Evolutionary conservation across 2,797 vertebrate genomes (phyloP), one percentile per base, ranked within the genome.

Genomic region (Sebastes steindachneri): DNA sequence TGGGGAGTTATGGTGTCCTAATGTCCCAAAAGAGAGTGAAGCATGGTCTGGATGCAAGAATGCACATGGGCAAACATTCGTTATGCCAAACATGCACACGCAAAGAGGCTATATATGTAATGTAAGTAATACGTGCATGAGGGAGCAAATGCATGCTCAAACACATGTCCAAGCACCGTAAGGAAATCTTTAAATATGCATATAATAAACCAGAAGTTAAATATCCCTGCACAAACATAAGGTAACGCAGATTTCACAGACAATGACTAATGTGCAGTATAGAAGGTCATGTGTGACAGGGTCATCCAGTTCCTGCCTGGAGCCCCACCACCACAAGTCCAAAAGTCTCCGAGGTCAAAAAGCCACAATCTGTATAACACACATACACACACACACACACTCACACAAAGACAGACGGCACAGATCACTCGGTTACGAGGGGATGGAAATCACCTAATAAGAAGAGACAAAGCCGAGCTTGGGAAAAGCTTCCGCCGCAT

Each of bases 281-380:
- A 71, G 2, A 9, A 68, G 6, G 21, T 79, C 17, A 31, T 14
- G 4, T 29, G 33, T 35, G 51, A 62, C 35, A 80, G 54, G 57
- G 64, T 90, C 78, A 80, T 71, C 29, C 35, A 64, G 37, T 51
- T 84, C 45, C 31, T 73, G 53, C 64, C 41, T 67, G 48, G 60
- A 83, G 26, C 79, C 79, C 55, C 5, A 11, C 74, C 41, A 87
- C 37, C 48, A 82, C 68, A 73, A 90, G 81, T 85, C 66, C 84
- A 93, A 89, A 92, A 89, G 83, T 86, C 87, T 79, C 58, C 7
- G 15, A 86, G 88, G 90, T 93, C 88, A 88, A 75, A 85, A 85
- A 80, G 75, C 45, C 86, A 80, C 85, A 89, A 93, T 90, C 86
- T 90, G 86, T 67, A 82, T 28, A 73, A 87, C 19, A 21, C 35